These are phyloP conservation scores for Eupithecia pulchellata DNA, from an alignment of 2,888 invertebrate species.

Conservation along the genomic window DNA sequence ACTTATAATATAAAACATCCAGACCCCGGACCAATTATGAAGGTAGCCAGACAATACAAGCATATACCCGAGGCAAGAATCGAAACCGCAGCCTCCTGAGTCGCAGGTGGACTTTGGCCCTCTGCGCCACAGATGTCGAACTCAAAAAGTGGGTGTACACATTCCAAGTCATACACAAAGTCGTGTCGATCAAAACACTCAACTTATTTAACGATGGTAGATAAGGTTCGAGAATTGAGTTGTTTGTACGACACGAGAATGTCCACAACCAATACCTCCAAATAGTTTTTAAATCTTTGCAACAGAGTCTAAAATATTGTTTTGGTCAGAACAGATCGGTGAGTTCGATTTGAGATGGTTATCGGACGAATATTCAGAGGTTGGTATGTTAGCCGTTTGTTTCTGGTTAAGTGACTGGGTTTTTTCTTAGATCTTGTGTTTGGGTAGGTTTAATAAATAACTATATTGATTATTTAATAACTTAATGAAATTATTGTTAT, in stretches of 20 bases:
- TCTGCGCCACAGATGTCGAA: no score
- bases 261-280: constrained; percentile 45
- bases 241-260: constrained; percentile 69
- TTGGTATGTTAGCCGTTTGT: constrained; percentile 65
- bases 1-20: no score
- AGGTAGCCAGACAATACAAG: not conserved
- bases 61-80: not conserved
- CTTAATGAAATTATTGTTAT: no score
- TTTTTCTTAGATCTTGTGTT: not conserved
- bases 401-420: constrained; percentile 49
- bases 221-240: constrained; percentile 73
- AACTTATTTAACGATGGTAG: constrained; percentile 59
- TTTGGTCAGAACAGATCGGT: constrained; percentile 61
- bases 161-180: constrained; percentile 33
- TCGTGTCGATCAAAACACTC: constrained; percentile 49
- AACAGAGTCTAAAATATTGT: constrained; percentile 36
- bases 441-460: no score
- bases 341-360: constrained; percentile 75
- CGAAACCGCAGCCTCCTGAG: no score
- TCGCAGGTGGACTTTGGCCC: no score
- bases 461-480: no score
- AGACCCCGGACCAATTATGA: no score
- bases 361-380: constrained; percentile 71
- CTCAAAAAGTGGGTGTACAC: constrained; percentile 13
- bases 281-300: not conserved